Conservation (phyloP, 2,888 invertebrate species). For the Allygus modestus region DNA sequence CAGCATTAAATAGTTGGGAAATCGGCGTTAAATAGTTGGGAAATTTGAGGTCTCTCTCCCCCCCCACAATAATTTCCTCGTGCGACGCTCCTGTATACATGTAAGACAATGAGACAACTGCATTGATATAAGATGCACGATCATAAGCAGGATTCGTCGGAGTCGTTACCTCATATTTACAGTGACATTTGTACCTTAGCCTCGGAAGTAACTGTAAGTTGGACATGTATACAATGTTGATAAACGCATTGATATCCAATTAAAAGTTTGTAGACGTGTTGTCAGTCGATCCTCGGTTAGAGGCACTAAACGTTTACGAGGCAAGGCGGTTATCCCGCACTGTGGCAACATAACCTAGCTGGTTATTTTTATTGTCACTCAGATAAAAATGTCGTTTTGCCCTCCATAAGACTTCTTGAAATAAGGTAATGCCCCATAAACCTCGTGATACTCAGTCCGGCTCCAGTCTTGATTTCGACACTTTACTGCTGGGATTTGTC, state of each 20-base stretch:
- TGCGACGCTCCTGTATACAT: no score
- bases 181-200: no score
- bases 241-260: slow-evolving; percentile 26
- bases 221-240: neutral
- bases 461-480: slow-evolving; percentile 45
- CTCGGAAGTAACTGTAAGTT: no score
- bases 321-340: slow-evolving; percentile 20
- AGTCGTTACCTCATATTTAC: no score
- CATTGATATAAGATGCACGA: no score
- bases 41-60: no score
- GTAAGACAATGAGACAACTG: no score
- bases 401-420: slow-evolving; percentile 57
- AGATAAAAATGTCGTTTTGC: slow-evolving; percentile 55
- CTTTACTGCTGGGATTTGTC: slow-evolving; percentile 44
- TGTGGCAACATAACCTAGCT: slow-evolving; percentile 38
- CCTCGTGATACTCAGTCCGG: slow-evolving; percentile 9
- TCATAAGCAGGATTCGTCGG: no score
- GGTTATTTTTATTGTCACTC: slow-evolving; percentile 50
- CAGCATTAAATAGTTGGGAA: no score
- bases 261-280: slow-evolving; percentile 6
- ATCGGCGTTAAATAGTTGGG: no score
- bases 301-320: slow-evolving; percentile 41
- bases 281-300: neutral
- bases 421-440: slow-evolving; percentile 56
- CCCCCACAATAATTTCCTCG: no score